These are phyloP conservation scores for Rhinichthys klamathensis DNA, from an alignment of 2,113 vertebrate genomes.

Conservation along the genomic window DNA sequence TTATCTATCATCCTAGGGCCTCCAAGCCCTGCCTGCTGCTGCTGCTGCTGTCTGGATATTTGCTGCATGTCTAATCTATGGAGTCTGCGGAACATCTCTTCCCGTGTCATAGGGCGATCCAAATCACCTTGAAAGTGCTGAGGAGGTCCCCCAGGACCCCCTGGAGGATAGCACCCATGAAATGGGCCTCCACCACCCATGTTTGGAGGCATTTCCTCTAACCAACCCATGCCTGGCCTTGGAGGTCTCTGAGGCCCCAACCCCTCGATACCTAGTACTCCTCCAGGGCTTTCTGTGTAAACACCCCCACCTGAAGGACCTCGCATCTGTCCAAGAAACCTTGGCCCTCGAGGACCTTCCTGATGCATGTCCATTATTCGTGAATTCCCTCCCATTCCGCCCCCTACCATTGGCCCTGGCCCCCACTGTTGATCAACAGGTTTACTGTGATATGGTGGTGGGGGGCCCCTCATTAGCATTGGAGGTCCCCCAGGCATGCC, in stretches of 20 bases:
- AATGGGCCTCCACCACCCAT: conserved; percentile 79
- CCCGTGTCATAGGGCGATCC: conserved; percentile 85
- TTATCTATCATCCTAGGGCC: conserved; percentile 77
- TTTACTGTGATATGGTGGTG: conserved; percentile 96
- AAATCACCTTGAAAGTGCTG: conserved; percentile 82
- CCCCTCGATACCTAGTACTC: conserved; percentile 85
- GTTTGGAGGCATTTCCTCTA: conserved; percentile 87
- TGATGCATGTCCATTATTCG: conserved; percentile 76
- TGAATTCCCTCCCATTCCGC: conserved; percentile 70
- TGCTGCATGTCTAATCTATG: conserved; percentile 83
- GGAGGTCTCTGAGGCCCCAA: conserved; percentile 85
- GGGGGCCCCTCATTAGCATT: conserved; percentile 88
- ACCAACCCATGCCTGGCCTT: conserved; percentile 88
- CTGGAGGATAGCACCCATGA: conserved; percentile 79
- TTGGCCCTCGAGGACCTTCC: conserved; percentile 75
- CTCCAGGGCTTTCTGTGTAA: conserved; percentile 87
- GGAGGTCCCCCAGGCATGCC: conserved; percentile 77
- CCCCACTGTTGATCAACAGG: conserved; percentile 88
- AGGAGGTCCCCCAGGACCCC: conserved; percentile 67
- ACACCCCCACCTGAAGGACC: conserved; percentile 80
- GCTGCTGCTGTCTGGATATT: conserved; percentile 87
- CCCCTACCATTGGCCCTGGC: conserved; percentile 75
- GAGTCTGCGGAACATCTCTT: conserved; percentile 89
- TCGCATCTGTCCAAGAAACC: conserved; percentile 77
- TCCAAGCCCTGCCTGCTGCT: conserved; percentile 76